Conservation (phyloP, 2,113 vertebrate species). For the Dendropsophus ebraccatus region DNA sequence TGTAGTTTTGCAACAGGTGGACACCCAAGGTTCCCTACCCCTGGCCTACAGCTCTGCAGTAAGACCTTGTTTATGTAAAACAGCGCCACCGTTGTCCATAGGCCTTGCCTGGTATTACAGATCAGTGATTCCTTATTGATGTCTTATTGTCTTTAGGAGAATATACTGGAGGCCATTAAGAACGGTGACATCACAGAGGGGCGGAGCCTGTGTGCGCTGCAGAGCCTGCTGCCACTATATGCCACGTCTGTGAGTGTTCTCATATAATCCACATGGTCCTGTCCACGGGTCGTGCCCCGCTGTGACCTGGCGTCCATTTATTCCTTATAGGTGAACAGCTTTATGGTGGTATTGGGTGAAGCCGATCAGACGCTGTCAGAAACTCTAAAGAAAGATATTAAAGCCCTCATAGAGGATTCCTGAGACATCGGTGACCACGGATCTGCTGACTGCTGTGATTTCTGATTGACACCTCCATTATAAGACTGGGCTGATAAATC, state of each 20-base stretch:
- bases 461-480: no score
- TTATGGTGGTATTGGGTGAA: conserved; percentile 79
- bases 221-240: conserved; percentile 79
- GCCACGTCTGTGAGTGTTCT: conserved; percentile 78
- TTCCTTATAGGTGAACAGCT: conserved; percentile 80
- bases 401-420: background rate
- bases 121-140: background rate
- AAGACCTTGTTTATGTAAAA: background rate
- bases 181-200: conserved; percentile 81
- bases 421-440: background rate
- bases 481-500: background rate
- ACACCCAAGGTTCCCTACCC: no score
- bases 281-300: background rate
- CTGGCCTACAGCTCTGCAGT: no score
- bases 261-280: no score
- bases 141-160: conserved; percentile 74
- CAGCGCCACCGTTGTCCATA: background rate
- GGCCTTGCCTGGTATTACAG: background rate
- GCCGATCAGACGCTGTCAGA: conserved; percentile 80
- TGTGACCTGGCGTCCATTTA: conserved; percentile 20
- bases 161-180: conserved; percentile 77
- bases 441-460: no score
- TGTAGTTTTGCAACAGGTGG: no score
- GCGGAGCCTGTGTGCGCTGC: conserved; percentile 77
- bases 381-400: conserved; percentile 70